Evolutionary conservation across 2,113 vertebrate genomes (phyloP), one percentile per base, ranked within the genome.

Genomic region (Lampris megalopsis): DNA sequence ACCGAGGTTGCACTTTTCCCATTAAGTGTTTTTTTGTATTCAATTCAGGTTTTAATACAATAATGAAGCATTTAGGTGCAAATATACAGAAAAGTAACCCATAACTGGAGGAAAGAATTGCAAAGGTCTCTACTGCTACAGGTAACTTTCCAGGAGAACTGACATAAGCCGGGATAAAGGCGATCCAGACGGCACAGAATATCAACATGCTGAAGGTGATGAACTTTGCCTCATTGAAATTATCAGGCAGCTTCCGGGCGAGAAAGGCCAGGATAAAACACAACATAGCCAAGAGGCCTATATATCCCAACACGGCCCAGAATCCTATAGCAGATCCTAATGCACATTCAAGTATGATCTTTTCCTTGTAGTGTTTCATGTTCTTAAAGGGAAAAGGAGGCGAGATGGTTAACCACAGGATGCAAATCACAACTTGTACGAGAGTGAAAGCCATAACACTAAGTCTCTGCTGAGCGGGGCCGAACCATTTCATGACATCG

Each of bases 91-190:
- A 63, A 8, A 92, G 82, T 9, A 92, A 58, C 0, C 87, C 91
- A 86, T 91, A 93, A 77, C 89, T 93, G 0, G 93, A 94, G 1
- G 90, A 88, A 4, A 92, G 37, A 63, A 94, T 94, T 1, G 93
- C 93, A 91, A 94, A 93, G 68, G 92, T 91, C 62, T 94, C 93
- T 43, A 94, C 93, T 63, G 93, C 93, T 0, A 94, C 93, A 56
- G 89, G 92, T 49, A 92, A 90, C 63, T 92, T 94, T 36, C 91
- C 92, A 40, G 92, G 91, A 78, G 92, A 90, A 72, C 92, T 93
- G 75, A 88, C 85, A 80, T 93, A 93, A 1, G 92, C 88, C 63
- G 92, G 92, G n/a, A 91, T 92, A 24, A 92, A 92, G 0, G 91
- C 86, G 77, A 91, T 79, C 91, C 91, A 92, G 1, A 92, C 91